Conservation (phyloP, 2,113 vertebrate genomes). For the Leiothrix lutea region DNA sequence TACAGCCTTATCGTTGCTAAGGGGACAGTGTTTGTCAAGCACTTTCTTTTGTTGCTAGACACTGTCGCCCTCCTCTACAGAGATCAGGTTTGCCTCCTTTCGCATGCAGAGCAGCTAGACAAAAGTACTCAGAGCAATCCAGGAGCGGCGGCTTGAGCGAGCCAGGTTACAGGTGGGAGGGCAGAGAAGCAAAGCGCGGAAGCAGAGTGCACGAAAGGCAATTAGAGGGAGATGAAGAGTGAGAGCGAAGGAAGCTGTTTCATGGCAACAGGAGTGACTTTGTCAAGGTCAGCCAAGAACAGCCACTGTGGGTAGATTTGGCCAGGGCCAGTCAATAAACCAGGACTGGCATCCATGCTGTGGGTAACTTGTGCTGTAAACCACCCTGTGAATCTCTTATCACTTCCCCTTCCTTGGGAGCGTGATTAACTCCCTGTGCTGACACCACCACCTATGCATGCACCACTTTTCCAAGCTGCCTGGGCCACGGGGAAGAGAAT, state of each 20-base stretch:
- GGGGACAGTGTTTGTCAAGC: slow-evolving; percentile 4
- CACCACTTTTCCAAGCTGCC: neutral
- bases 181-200: neutral
- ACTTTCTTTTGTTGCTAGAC: neutral
- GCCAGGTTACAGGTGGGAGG: slow-evolving; percentile 1
- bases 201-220: neutral
- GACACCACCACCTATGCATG: neutral
- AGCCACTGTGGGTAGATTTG: neutral
- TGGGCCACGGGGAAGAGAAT: neutral
- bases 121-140: neutral
- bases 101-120: neutral
- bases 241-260: neutral
- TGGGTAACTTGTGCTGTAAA: neutral
- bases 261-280: neutral
- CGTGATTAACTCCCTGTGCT: neutral
- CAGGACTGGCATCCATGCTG: neutral
- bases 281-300: neutral
- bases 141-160: neutral
- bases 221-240: neutral
- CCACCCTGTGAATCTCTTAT: neutral
- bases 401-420: neutral
- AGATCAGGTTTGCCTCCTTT: neutral
- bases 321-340: neutral
- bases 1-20: neutral
- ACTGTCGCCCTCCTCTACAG: neutral